Evolutionary conservation across 2,797 vertebrate genomes (phyloP).

Genomic region (Argya squamiceps): DNA sequence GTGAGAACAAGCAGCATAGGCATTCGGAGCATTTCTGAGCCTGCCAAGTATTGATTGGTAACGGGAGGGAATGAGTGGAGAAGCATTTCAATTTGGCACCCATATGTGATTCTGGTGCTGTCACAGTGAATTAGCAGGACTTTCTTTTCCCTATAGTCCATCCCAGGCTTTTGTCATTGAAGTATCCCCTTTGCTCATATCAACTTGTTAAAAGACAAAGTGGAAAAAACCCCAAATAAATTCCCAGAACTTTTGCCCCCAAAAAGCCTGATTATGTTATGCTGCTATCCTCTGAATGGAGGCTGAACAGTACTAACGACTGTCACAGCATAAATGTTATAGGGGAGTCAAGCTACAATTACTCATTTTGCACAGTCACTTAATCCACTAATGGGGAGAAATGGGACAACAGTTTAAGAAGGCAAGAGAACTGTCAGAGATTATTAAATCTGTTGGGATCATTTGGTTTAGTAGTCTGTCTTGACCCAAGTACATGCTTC

Average conservation of each 20-base stretch:
- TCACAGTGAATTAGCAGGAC: slow-evolving; percentile 57
- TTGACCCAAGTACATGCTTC: slow-evolving; percentile 43
- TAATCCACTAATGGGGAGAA: slow-evolving; percentile 57
- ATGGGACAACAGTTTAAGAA: slow-evolving; percentile 51
- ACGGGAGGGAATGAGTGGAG: slow-evolving; percentile 30
- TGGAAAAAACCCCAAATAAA: neutral
- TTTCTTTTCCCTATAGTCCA: slow-evolving; percentile 9
- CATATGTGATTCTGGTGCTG: slow-evolving; percentile 43
- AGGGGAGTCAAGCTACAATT: slow-evolving; percentile 20
- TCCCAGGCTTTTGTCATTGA: slow-evolving; percentile 40
- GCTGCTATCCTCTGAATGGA: neutral
- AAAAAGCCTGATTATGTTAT: neutral
- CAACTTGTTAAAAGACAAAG: neutral
- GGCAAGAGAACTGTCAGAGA: slow-evolving; percentile 55
- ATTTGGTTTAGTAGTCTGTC: slow-evolving; percentile 38
- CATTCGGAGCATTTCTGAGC: slow-evolving; percentile 9
- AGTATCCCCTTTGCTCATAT: neutral
- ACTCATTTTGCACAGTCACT: slow-evolving; percentile 51
- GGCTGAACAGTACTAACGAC: neutral
- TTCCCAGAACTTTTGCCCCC: neutral
- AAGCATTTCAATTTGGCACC: slow-evolving; percentile 48
- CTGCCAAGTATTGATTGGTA: slow-evolving; percentile 49
- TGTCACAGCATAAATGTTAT: neutral
- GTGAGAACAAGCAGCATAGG: neutral
- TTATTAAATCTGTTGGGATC: slow-evolving; percentile 35